Percentiles rank a stretch among this genome's conserved stretches.
phyloP scores from a whole-genome alignment of 1,140 invertebrate species.

The Drosophila pruinosa region DNA sequence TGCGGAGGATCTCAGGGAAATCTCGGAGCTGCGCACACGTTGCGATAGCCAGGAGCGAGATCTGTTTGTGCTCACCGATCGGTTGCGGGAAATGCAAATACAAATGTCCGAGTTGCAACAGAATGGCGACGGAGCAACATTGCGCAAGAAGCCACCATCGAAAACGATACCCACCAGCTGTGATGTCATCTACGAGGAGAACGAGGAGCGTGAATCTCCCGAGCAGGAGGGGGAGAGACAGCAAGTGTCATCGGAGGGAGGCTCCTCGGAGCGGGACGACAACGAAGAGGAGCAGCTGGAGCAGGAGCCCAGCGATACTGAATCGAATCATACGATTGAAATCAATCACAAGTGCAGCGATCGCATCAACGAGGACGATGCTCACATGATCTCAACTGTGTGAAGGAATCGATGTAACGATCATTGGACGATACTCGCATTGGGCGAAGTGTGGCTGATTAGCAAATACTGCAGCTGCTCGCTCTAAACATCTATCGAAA shows the following conservation, averaged over 20 bases:
- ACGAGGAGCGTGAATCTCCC: slow-evolving; percentile 76
- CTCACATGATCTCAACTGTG: slow-evolving; percentile 73
- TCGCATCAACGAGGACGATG: slow-evolving; percentile 68
- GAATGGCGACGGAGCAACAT: slow-evolving; percentile 39
- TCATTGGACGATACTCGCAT: not conserved
- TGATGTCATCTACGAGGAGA: slow-evolving; percentile 82
- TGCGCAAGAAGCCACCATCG: slow-evolving; percentile 72
- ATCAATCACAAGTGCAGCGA: slow-evolving; percentile 60
- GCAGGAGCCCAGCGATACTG: slow-evolving; percentile 67
- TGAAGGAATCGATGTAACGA: slow-evolving; percentile 28
- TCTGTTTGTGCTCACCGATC: slow-evolving; percentile 84
- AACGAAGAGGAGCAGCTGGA: slow-evolving; percentile 45
- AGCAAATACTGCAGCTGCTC: not conserved
- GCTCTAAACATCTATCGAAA: not conserved
- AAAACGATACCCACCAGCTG: slow-evolving; percentile 80
- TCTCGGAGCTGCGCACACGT: slow-evolving; percentile 84
- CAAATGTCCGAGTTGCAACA: slow-evolving; percentile 68
- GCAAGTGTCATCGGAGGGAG: slow-evolving; percentile 23
- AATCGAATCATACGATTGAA: slow-evolving; percentile 65
- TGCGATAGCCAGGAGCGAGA: slow-evolving; percentile 85
- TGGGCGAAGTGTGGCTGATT: not conserved
- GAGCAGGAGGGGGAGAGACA: slow-evolving; percentile 47
- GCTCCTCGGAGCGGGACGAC: slow-evolving; percentile 7
- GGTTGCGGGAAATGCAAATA: slow-evolving; percentile 79
- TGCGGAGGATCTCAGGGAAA: slow-evolving; percentile 84